Evolutionary conservation across 2,113 vertebrate genomes (phyloP).

Genomic region (Spermophilus dauricus): DNA sequence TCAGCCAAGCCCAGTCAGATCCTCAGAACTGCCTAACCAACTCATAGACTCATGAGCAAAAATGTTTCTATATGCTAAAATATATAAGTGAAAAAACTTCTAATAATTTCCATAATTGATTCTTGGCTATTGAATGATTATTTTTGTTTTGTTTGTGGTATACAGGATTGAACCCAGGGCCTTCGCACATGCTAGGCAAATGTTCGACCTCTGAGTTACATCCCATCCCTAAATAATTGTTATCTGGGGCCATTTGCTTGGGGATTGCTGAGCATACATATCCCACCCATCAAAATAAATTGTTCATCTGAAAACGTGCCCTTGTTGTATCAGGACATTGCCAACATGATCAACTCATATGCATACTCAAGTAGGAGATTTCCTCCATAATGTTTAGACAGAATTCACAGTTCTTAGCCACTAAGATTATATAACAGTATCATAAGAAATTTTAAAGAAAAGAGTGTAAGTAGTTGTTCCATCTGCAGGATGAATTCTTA

Average conservation of each 20-base stretch:
- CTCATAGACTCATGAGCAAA: background rate
- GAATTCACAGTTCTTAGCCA: constrained; percentile 45
- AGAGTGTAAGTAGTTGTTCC: constrained; percentile 46
- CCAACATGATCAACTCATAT: background rate
- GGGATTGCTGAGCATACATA: background rate
- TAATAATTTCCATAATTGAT: background rate
- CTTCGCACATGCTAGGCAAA: background rate
- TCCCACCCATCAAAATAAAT: background rate
- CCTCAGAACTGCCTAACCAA: background rate
- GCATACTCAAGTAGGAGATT: constrained; percentile 17
- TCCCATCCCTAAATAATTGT: background rate
- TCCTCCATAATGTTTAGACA: background rate
- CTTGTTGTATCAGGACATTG: background rate
- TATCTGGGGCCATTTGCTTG: background rate
- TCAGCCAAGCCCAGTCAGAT: background rate
- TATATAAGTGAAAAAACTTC: constrained; percentile 10
- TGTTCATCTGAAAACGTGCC: background rate
- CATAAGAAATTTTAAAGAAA: constrained; percentile 56
- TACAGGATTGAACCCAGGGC: background rate
- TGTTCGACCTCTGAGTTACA: background rate
- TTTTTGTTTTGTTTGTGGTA: background rate
- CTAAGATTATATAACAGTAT: constrained; percentile 28
- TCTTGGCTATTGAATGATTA: background rate
- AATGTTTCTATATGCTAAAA: background rate
- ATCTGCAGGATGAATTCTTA: constrained; percentile 25